These are phyloP conservation scores for Corynorhinus townsendii DNA, from an alignment of 2,113 vertebrate species.

Conservation along the genomic window DNA sequence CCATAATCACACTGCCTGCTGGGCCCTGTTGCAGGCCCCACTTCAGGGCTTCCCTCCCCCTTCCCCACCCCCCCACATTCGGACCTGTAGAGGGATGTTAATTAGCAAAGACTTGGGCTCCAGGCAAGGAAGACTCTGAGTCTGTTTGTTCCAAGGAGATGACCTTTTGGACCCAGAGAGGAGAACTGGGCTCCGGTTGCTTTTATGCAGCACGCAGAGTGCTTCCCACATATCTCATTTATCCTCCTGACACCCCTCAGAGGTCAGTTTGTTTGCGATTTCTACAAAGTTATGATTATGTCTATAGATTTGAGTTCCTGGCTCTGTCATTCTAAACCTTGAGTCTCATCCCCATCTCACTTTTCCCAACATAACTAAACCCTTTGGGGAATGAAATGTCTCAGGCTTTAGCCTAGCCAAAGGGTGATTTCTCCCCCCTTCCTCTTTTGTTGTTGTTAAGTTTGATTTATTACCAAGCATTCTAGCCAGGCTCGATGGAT, in stretches of 20 bases:
- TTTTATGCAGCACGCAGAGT: neutral
- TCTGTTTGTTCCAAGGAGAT: neutral
- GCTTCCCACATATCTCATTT: constrained; percentile 66
- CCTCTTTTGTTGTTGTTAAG: constrained; percentile 63
- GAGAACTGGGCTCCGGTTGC: constrained; percentile 16
- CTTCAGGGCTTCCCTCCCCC: neutral
- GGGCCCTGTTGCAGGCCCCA: neutral
- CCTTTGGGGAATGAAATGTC: constrained; percentile 54
- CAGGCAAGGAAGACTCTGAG: neutral
- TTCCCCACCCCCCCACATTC: neutral
- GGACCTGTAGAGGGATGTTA: neutral
- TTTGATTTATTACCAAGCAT: constrained; percentile 72
- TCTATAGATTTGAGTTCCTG: constrained; percentile 44
- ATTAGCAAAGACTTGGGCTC: neutral
- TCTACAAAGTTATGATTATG: constrained; percentile 56
- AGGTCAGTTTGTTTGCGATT: constrained; percentile 57
- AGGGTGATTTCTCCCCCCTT: constrained; percentile 6
- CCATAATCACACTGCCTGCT: neutral
- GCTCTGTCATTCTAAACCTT: constrained; percentile 59
- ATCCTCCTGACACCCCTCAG: constrained; percentile 54
- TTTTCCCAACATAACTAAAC: constrained; percentile 66
- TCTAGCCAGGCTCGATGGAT: constrained; percentile 68
- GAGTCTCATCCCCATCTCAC: constrained; percentile 60
- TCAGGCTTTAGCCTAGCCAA: constrained; percentile 53
- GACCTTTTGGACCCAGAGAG: constrained; percentile 37